Base-by-base conservation (phyloP, 2,113 vertebrate species). In the Dicaeum eximium region DNA sequence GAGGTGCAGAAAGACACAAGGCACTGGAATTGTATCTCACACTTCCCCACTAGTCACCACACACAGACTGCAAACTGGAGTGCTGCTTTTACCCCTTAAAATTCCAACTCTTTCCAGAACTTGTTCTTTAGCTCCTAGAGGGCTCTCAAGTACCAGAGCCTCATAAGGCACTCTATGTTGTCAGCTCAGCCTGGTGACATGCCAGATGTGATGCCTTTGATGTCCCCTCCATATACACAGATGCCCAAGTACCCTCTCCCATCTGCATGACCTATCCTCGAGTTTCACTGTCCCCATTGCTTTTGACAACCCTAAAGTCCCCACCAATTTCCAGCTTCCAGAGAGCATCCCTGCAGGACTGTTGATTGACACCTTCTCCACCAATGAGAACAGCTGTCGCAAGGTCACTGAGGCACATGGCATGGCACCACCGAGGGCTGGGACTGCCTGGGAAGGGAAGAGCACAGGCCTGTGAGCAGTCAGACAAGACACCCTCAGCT, bases 321-420 rank as follows among this genome's bases (percentile, higher is more conserved):
- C 40, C 66, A 99, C 99, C 98, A 31, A 98, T 97, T 96, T 99
- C 98, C 30, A 99, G 96, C 90, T 99, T 99, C 99, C 99, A 99
- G 51, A 99, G 64, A 0, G 96, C 96, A 95, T 99, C 99, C 56
- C 95, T 92, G 96, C 98, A 98, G 78, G 90, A 80, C 80, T 94
- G 97, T 33, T 98, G 97, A 69, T 97, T 70, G 2, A 85, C 67
- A 10, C 97, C 97, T 95, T 98, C 98, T 45, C 99, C 99, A 54
- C 99, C 99, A 10, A 99, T 97, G 70, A 99, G 95, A 95, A 99
- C 72, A 92, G 98, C 99, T 6, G 98, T 99, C 42, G 98, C 92
- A 21, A 80, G 94, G 90, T 99, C 99, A 92, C 96, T 98, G 93
- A 99, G 97, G 96, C 99, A 99, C 98, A 99, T 98, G 6, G 98